phyloP scores from a whole-genome alignment of 2,888 invertebrate species.

The Pterostichus niger region DNA sequence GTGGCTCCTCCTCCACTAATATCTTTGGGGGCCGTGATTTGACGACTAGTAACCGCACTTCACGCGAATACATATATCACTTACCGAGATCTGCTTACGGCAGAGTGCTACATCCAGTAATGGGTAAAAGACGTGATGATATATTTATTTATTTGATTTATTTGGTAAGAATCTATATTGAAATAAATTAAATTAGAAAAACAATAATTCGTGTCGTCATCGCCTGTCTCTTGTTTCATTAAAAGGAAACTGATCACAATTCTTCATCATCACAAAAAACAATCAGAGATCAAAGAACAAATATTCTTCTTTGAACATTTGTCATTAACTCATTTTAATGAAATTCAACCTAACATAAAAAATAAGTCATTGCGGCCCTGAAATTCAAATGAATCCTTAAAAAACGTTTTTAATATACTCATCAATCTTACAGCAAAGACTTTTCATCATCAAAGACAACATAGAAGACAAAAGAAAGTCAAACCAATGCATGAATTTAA shows the following conservation, averaged over 20 bases:
- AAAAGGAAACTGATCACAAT: not conserved
- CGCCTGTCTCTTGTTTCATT: too few species aligned
- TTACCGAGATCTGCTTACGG: too few species aligned
- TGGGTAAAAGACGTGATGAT: too few species aligned
- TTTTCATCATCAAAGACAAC: slow-evolving; percentile 45
- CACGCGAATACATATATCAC: too few species aligned
- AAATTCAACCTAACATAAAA: slow-evolving; percentile 42
- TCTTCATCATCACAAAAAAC: slow-evolving; percentile 21
- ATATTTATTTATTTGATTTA: too few species aligned
- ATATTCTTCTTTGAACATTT: slow-evolving; percentile 31
- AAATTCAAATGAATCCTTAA: slow-evolving; percentile 55
- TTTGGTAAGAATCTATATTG: too few species aligned
- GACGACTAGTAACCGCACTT: too few species aligned
- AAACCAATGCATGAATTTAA: slow-evolving; percentile 57
- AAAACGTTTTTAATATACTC: slow-evolving; percentile 54
- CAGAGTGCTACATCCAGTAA: too few species aligned
- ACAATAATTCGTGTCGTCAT: too few species aligned
- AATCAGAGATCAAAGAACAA: slow-evolving; percentile 46
- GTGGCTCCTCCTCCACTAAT: too few species aligned
- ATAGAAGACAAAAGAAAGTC: slow-evolving; percentile 38
- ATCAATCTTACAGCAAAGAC: slow-evolving; percentile 50
- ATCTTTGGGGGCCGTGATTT: too few species aligned
- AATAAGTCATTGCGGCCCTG: slow-evolving; percentile 45
- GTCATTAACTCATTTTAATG: slow-evolving; percentile 44
- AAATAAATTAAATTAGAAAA: too few species aligned